A percentile compares a stretch with the other conserved stretches of the same genome.
Evolutionary conservation across 2,797 vertebrate genomes (phyloP).

Genomic region (Parauchenoglanis ngamensis): DNA sequence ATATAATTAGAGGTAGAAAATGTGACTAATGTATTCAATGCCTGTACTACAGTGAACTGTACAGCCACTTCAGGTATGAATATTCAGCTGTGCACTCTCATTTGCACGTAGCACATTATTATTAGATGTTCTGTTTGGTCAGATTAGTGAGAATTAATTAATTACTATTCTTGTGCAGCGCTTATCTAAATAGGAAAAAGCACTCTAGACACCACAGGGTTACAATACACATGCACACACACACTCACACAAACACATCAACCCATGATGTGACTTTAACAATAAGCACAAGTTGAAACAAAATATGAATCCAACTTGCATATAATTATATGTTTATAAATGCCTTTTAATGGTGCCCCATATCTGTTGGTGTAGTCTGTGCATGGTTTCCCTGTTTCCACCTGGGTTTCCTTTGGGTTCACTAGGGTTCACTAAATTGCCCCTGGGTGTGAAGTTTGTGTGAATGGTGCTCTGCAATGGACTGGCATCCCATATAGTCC

Average conservation of each 20-base stretch:
- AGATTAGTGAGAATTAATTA: slow-evolving; percentile 48
- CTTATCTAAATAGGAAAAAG: slow-evolving; percentile 18
- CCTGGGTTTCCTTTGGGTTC: background rate
- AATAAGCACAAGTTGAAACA: background rate
- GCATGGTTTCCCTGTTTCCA: background rate
- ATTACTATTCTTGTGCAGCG: slow-evolving; percentile 34
- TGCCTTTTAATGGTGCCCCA: background rate
- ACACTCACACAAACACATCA: slow-evolving; percentile 1
- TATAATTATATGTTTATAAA: background rate
- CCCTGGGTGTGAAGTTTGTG: background rate
- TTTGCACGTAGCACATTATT: slow-evolving; percentile 50
- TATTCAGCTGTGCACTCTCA: slow-evolving; percentile 64
- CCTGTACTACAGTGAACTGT: background rate
- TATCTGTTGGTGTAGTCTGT: background rate
- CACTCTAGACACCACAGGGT: background rate
- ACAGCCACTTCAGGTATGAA: slow-evolving; percentile 51
- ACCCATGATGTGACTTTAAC: background rate
- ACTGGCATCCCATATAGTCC: background rate
- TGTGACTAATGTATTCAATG: background rate
- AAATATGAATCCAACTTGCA: background rate
- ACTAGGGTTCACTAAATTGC: background rate
- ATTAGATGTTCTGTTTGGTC: slow-evolving; percentile 38
- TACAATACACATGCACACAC: slow-evolving; percentile 10
- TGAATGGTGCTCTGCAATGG: background rate
- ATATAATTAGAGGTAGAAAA: background rate